Evolutionary conservation across 1,140 invertebrate species (phyloP), one percentile per base, ranked within the genome.

Genomic region (Drosophila serrata): DNA sequence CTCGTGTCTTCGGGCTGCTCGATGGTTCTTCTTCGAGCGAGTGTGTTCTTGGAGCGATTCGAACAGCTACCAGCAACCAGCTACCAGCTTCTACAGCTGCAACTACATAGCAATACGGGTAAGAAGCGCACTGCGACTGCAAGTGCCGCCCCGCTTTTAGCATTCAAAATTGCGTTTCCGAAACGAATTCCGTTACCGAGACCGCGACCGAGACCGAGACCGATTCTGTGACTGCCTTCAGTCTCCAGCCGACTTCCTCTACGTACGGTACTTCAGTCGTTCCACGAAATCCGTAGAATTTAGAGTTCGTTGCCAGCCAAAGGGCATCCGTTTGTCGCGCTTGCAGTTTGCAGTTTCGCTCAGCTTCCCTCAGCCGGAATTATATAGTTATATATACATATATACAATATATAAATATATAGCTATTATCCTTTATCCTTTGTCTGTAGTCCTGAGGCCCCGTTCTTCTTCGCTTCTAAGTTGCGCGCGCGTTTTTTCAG

Each of bases 41-140:
- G 22, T n/a, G n/a, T n/a, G n/a, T 81, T 67, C 24, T 19, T 33
- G 29, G 56, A 33, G 33, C 33, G 33, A 33, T 33, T 33, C 9
- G 24, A 15, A 22, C 19, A 37, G 37, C 29, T 12, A 6, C 15
- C 24, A 17, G 24, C n/a, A 22, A n/a, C 7, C 63, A 78, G 33
- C 76, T 74, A 11, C 2, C 42, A 43, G 45, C 46, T 17, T 1
- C 48, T 13, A 6, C 43, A n/a, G 45, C 46, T 31, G 77, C 65
- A 72, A 17, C 64, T 53, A 24, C 24, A 24, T 24, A 60, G 80
- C 74, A 82, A 67, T 70, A 60, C 84, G 76, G 72, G 69, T 67
- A 88, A 90, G 85, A 85, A 90, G 73, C 77, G 81, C 86, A 88
- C 69, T 90, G 80, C 63, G 75, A 72, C 77, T 85, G 86, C 81